A percentile compares a stretch with the other conserved stretches of the same genome.
Evolutionary conservation across 2,797 vertebrate genomes (phyloP).

Genomic region (Ctenopoma multispine): DNA sequence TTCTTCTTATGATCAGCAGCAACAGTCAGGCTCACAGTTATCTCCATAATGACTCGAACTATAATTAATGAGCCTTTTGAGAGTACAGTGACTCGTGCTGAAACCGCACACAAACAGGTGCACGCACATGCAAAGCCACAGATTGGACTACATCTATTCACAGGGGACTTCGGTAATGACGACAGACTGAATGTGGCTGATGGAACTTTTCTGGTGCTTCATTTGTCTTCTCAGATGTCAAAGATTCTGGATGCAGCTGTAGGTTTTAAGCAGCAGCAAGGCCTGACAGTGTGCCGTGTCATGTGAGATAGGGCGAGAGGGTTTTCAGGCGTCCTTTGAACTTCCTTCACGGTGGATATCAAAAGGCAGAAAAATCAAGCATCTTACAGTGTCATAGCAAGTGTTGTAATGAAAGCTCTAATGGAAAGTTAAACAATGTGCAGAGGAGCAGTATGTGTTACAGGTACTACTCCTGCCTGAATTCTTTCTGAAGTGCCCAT

Average conservation of each 20-base stretch:
- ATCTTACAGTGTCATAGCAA: constrained; percentile 38
- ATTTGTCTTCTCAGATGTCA: constrained; percentile 33
- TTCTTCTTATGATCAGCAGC: constrained; percentile 69
- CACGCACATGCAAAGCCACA: constrained; percentile 16
- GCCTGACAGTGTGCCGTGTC: constrained; percentile 13
- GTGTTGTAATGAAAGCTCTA: constrained; percentile 38
- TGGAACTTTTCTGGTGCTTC: constrained; percentile 35
- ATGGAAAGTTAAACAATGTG: constrained; percentile 39
- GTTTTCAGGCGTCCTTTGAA: constrained; percentile 29
- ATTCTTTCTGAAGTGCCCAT: neutral
- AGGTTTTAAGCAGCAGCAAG: neutral
- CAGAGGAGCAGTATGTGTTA: neutral
- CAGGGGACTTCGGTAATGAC: constrained; percentile 27
- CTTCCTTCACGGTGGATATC: constrained; percentile 38
- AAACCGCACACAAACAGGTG: constrained; percentile 51
- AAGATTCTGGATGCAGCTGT: neutral
- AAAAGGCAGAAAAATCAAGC: constrained; percentile 60
- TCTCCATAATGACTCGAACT: constrained; percentile 75
- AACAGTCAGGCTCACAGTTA: constrained; percentile 70
- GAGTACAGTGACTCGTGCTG: constrained; percentile 58
- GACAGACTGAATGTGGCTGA: constrained; percentile 33
- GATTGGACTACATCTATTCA: constrained; percentile 36
- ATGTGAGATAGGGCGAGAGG: constrained; percentile 9
- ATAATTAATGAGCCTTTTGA: constrained; percentile 77
- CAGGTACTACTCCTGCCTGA: constrained; percentile 8